phyloP scores from a whole-genome alignment of 2,888 invertebrate genomes.

The Aquatica leii region DNA sequence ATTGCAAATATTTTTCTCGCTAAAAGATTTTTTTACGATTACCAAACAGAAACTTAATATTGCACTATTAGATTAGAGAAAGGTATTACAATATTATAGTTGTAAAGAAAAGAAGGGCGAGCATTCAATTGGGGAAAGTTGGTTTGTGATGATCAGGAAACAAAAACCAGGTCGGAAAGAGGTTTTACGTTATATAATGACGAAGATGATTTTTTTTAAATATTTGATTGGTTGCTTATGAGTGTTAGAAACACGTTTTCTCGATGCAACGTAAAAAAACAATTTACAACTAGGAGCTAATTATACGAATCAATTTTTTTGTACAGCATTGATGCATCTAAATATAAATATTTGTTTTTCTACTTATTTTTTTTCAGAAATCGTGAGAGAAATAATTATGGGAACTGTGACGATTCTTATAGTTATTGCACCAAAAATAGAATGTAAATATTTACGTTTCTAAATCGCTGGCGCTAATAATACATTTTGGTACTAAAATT shows the following conservation, averaged over 20 bases:
- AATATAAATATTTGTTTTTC: conserved; percentile 32
- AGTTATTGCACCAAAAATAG: no score
- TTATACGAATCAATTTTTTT: conserved; percentile 15
- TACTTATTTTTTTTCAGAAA: conserved; percentile 12
- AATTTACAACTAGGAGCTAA: conserved; percentile 28
- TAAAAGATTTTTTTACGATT: neutral
- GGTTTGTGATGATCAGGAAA: conserved; percentile 31
- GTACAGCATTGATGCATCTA: conserved; percentile 19
- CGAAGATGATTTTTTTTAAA: no score
- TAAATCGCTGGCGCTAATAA: conserved; percentile 1
- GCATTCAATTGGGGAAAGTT: conserved; percentile 31
- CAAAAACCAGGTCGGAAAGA: conserved; percentile 36
- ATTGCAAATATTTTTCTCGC: neutral
- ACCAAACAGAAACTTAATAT: conserved; percentile 2
- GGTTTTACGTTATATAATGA: conserved; percentile 30
- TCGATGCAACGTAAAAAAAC: conserved; percentile 22
- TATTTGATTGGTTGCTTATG: no score
- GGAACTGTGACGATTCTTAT: neutral
- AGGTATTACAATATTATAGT: conserved; percentile 21
- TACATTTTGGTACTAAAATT: conserved; percentile 8
- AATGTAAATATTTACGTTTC: no score
- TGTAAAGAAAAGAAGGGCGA: conserved; percentile 17
- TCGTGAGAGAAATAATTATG: neutral
- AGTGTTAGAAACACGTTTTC: no score
- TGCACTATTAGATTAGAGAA: conserved; percentile 18